These are phyloP conservation scores for Dromius quadrimaculatus DNA, from an alignment of 2,888 invertebrate species.

Conservation along the genomic window DNA sequence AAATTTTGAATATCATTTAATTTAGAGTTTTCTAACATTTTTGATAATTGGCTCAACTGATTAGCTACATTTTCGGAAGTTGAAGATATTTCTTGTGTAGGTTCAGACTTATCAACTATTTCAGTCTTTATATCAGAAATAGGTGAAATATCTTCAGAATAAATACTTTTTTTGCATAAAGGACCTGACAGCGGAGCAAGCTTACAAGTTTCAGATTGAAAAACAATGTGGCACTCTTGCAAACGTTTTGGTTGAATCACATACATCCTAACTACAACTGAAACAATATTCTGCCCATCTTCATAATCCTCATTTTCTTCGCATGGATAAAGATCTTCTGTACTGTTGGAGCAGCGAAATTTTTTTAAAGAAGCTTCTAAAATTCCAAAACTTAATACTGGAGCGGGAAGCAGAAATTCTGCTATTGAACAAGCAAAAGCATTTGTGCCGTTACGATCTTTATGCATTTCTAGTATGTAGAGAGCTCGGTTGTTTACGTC, in stretches of 20 bases:
- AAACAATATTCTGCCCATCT: constrained; percentile 68
- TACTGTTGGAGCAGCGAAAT: constrained; percentile 66
- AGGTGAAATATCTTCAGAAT: constrained; percentile 22
- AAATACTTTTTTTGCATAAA: constrained; percentile 39
- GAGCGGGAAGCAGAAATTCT: constrained; percentile 88
- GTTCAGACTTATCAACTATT: constrained; percentile 19
- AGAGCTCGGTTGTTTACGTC: constrained; percentile 88
- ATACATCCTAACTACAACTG: constrained; percentile 74
- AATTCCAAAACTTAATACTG: constrained; percentile 90
- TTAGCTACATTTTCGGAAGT: constrained; percentile 22
- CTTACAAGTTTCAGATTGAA: constrained; percentile 65
- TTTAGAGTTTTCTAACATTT: constrained; percentile 42
- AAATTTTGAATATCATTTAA: constrained; percentile 46
- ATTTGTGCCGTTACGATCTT: constrained; percentile 72
- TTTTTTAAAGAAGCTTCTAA: constrained; percentile 77
- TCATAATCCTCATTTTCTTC: constrained; percentile 72
- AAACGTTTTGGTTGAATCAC: constrained; percentile 90
- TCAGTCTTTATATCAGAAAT: not conserved
- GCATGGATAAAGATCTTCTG: constrained; percentile 70
- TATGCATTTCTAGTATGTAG: constrained; percentile 82
- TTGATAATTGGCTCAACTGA: constrained; percentile 35
- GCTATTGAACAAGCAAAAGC: constrained; percentile 82
- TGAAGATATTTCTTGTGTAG: constrained; percentile 17
- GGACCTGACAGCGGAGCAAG: constrained; percentile 14
- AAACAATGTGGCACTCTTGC: constrained; percentile 84